Conservation (phyloP, 2,113 vertebrate species). For the Daphoenositta chrysoptera region DNA sequence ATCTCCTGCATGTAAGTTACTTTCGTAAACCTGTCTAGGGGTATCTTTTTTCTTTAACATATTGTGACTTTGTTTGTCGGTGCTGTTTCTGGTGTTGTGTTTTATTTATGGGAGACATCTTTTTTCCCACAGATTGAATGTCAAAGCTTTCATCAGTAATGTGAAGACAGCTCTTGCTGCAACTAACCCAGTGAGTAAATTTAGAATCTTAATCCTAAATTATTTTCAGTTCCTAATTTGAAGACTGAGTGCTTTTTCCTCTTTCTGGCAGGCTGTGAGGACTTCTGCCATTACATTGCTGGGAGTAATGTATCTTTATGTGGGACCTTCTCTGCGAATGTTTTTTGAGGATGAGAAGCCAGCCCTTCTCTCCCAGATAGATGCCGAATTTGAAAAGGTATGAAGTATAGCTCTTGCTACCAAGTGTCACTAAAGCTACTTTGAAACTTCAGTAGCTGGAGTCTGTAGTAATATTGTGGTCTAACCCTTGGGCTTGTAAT, state of each 20-base stretch:
- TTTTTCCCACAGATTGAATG: constrained; percentile 82
- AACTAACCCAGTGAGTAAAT: constrained; percentile 89
- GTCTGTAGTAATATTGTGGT: background rate
- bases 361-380: constrained; percentile 92
- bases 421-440: background rate
- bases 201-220: background rate
- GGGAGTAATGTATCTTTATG: constrained; percentile 94
- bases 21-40: background rate
- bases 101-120: background rate
- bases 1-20: background rate
- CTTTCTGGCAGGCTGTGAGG: constrained; percentile 82
- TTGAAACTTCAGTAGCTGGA: background rate
- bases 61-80: background rate
- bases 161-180: constrained; percentile 96
- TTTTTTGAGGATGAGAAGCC: constrained; percentile 99
- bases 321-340: constrained; percentile 92
- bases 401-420: background rate
- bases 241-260: constrained; percentile 21
- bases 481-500: background rate
- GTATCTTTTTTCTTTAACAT: background rate
- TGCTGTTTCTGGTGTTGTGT: background rate
- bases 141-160: constrained; percentile 96
- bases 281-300: constrained; percentile 91
- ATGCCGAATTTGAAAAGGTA: constrained; percentile 97
- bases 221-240: background rate